phyloP scores from a whole-genome alignment of 2,888 invertebrate genomes.

The Marronus borbonicus region DNA sequence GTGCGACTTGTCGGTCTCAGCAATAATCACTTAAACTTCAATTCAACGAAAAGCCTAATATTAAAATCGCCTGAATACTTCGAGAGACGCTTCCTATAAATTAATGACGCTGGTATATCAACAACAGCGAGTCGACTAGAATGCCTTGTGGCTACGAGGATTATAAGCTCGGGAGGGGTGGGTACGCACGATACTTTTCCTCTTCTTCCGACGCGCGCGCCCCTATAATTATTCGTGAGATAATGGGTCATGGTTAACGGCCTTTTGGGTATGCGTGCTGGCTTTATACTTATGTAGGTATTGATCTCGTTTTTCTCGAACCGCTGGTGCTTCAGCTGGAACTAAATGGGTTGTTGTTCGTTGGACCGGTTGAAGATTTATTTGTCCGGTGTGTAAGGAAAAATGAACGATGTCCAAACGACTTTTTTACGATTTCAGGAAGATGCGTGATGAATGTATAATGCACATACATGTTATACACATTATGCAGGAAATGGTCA shows the following conservation, averaged over 20 bases:
- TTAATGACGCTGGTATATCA: neutral
- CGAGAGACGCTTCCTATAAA: neutral
- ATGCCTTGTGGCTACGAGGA: neutral
- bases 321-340: slow-evolving; percentile 20
- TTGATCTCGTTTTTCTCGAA: slow-evolving; percentile 9
- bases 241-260: slow-evolving; percentile 38
- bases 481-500: no score
- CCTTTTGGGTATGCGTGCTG: slow-evolving; percentile 3
- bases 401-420: neutral
- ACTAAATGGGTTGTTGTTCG: slow-evolving; percentile 22
- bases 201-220: neutral
- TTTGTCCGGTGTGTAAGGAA: slow-evolving; percentile 28
- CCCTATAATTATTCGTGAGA: slow-evolving; percentile 35
- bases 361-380: slow-evolving; percentile 26
- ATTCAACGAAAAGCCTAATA: neutral
- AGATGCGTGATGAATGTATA: neutral
- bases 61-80: neutral
- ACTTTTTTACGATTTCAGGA: slow-evolving; percentile 4
- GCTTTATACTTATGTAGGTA: slow-evolving; percentile 4
- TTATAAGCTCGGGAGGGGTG: neutral
- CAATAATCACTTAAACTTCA: slow-evolving; percentile 24
- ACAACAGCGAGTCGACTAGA: slow-evolving; percentile 4
- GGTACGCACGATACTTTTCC: neutral
- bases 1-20: slow-evolving; percentile 22
- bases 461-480: no score